These are phyloP conservation scores for Rissa tridactyla DNA, from an alignment of 2,113 vertebrate species.

Conservation along the genomic window DNA sequence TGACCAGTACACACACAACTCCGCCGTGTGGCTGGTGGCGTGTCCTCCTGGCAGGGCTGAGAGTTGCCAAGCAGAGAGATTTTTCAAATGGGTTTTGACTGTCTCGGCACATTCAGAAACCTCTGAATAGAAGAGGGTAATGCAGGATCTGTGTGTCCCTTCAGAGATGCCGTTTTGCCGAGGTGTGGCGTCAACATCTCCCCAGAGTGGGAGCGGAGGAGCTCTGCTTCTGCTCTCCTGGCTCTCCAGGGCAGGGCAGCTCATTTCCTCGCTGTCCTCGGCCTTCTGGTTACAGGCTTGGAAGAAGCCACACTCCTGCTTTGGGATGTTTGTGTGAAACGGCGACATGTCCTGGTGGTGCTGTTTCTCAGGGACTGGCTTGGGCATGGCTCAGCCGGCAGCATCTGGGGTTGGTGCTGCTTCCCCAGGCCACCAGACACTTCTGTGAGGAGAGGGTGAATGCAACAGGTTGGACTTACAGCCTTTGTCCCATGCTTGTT, in stretches of 20 bases:
- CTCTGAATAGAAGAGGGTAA: not conserved
- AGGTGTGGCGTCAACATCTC: not conserved
- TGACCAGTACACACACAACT: not conserved
- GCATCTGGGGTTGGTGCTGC: not conserved
- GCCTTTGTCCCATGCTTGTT: not conserved
- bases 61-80: not conserved
- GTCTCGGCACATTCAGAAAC: not conserved
- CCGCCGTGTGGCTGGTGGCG: not conserved
- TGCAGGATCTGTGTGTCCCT: not conserved
- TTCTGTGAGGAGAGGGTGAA: not conserved
- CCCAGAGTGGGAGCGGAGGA: rapidly evolving
- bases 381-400: not conserved
- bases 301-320: not conserved
- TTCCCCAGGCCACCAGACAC: not conserved
- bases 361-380: not conserved
- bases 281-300: not conserved
- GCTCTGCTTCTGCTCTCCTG: not conserved
- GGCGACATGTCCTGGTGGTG: not conserved
- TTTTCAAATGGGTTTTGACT: not conserved
- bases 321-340: not conserved
- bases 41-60: not conserved
- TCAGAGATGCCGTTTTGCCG: not conserved
- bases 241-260: not conserved
- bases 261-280: not conserved
- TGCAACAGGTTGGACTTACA: not conserved